These are phyloP conservation scores for Epinotia brunnichana DNA, from an alignment of 2,888 invertebrate species.

Conservation along the genomic window DNA sequence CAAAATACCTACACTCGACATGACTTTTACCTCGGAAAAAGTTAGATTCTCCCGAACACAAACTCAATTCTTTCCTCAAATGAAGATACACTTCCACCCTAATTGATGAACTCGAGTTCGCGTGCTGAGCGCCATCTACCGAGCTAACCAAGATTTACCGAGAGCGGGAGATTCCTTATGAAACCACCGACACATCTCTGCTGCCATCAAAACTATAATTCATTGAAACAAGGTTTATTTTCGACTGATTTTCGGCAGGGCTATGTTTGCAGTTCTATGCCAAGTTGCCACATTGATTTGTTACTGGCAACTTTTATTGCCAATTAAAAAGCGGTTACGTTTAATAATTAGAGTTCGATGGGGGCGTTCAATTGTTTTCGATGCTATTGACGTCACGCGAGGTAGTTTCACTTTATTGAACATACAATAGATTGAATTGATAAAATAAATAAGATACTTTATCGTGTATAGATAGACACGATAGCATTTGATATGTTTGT, in stretches of 20 bases:
- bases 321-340: conserved; percentile 48
- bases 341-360: conserved; percentile 41
- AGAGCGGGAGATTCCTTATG: conserved; percentile 33
- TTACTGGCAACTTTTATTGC: conserved; percentile 44
- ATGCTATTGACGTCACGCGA: conserved; percentile 36
- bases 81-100: conserved; percentile 37
- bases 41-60: background rate
- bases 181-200: conserved; percentile 2
- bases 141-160: conserved; percentile 46
- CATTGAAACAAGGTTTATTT: background rate
- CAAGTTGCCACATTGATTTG: conserved; percentile 48
- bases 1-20: background rate
- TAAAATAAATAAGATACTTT: too few relatives aligned
- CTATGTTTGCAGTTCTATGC: background rate
- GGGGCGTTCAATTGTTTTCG: conserved; percentile 38
- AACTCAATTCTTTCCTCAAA: conserved; percentile 37
- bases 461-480: too few relatives aligned
- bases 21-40: conserved; percentile 23
- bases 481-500: too few relatives aligned
- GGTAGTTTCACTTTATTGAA: conserved; percentile 8
- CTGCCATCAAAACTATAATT: background rate
- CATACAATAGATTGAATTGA: too few relatives aligned
- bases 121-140: conserved; percentile 40
- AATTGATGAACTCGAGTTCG: conserved; percentile 39
- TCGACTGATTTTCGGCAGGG: background rate